Percentiles rank a stretch among this genome's conserved stretches.
Conservation (phyloP, 2,113 vertebrate genomes). For the Notarius lentiginosus region DNA sequence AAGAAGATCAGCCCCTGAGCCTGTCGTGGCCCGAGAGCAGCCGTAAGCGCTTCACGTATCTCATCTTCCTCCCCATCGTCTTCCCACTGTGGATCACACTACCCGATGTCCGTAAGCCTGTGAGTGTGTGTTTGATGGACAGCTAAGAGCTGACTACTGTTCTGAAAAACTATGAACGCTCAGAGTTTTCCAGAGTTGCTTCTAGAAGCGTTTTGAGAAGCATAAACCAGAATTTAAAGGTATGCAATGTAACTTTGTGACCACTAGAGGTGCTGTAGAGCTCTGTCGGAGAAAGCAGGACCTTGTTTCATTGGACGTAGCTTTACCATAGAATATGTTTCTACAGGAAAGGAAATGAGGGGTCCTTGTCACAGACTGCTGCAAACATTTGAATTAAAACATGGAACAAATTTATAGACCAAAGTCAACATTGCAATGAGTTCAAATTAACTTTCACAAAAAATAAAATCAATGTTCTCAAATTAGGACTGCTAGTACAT, state of each 20-base stretch:
- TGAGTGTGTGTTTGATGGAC: conserved; percentile 54
- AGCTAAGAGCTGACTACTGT: neutral
- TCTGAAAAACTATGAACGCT: neutral
- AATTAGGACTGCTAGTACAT: neutral
- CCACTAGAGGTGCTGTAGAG: neutral
- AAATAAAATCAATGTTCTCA: too few relatives aligned
- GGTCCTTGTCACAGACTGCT: too few relatives aligned
- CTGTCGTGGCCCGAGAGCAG: conserved; percentile 83
- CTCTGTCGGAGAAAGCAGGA: neutral
- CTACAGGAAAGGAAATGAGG: neutral
- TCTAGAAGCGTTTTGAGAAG: neutral
- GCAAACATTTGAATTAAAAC: neutral
- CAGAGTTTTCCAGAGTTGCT: neutral
- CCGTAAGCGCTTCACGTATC: conserved; percentile 83
- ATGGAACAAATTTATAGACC: neutral
- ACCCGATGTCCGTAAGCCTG: conserved; percentile 88
- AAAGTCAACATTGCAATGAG: neutral
- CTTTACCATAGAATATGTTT: neutral
- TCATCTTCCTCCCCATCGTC: conserved; percentile 87
- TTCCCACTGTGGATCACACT: conserved; percentile 89
- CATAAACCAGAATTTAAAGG: neutral
- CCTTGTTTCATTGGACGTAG: neutral
- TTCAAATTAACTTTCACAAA: neutral
- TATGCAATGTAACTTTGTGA: neutral
- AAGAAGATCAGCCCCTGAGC: conserved; percentile 84